Evolutionary conservation across 2,113 vertebrate genomes (phyloP).

Genomic region (Phocoena sinus): DNA sequence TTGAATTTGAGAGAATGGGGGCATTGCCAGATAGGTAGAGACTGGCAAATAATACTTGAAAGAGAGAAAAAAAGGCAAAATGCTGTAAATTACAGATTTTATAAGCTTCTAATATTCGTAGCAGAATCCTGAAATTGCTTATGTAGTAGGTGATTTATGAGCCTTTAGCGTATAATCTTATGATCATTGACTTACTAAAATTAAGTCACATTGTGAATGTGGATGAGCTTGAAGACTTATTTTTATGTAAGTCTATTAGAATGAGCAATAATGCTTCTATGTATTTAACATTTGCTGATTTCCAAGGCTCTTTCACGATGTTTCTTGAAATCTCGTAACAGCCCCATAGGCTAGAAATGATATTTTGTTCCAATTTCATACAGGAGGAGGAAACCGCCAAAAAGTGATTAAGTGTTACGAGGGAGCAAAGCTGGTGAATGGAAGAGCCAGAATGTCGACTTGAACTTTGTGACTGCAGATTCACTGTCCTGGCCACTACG

Average conservation of each 20-base stretch:
- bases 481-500: neutral
- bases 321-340: neutral
- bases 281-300: constrained; percentile 24
- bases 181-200: neutral
- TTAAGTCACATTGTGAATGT: neutral
- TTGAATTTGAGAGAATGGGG: neutral
- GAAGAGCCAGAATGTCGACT: neutral
- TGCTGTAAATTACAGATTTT: constrained; percentile 4
- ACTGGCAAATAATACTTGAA: neutral
- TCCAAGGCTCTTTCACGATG: neutral
- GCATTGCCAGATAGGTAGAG: neutral
- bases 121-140: neutral
- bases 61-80: neutral
- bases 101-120: neutral
- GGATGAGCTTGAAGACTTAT: neutral
- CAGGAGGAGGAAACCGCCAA: neutral
- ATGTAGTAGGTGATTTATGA: neutral
- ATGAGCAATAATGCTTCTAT: neutral
- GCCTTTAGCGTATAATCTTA: neutral
- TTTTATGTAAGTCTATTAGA: neutral
- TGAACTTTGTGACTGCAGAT: neutral
- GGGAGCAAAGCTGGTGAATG: neutral
- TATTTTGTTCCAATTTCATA: neutral
- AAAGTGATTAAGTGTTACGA: neutral
- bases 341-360: neutral